Conservation (phyloP, 2,113 vertebrate species). For the Muntiacus reevesi region DNA sequence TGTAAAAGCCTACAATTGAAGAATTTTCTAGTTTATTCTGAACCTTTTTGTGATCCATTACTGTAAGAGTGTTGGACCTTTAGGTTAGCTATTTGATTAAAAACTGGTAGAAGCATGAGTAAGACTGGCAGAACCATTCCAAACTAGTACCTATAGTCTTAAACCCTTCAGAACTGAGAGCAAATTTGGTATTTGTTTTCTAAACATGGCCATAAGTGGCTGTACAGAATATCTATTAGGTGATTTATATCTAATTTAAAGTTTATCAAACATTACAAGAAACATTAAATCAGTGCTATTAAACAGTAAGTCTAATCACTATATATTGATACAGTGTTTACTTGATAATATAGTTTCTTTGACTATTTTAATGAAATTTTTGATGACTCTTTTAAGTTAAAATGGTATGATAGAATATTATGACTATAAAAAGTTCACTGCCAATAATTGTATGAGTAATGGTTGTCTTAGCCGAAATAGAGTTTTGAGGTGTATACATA, state of each 20-base stretch:
- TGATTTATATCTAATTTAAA: neutral
- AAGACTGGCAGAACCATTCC: neutral
- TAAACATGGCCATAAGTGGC: neutral
- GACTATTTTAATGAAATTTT: conserved; percentile 4
- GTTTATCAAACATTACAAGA: conserved; percentile 22
- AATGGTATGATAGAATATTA: neutral
- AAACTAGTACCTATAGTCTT: neutral
- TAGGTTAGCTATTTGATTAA: neutral
- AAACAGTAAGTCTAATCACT: neutral
- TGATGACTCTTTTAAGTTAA: conserved; percentile 11
- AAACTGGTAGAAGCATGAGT: conserved; percentile 42
- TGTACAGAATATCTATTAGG: neutral
- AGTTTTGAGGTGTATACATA: neutral
- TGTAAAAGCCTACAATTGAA: neutral
- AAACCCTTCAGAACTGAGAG: neutral
- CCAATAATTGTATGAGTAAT: neutral
- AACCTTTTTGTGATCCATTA: conserved; percentile 30
- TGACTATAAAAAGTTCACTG: neutral
- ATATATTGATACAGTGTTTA: neutral
- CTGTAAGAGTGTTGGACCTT: conserved; percentile 21
- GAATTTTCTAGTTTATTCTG: neutral
- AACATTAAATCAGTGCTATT: neutral
- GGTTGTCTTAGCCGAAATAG: neutral
- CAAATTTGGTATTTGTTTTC: conserved; percentile 33
- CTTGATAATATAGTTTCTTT: neutral